Base-by-base conservation (phyloP, 2,113 vertebrate species). In the Mesembrinibis cayennensis region DNA sequence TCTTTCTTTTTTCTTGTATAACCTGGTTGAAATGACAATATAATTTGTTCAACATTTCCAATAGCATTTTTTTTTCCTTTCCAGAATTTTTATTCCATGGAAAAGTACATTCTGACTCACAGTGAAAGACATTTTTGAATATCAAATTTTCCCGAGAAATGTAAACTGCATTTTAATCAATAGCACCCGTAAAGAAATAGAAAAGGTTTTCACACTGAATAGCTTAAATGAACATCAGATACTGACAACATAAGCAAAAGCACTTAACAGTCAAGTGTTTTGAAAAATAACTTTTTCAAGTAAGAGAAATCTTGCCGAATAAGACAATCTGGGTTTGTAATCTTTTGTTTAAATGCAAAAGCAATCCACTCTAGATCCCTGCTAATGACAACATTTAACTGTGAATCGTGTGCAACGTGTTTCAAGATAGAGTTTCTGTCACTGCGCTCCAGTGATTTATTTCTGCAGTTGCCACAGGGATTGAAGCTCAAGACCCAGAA, bases 61-160 rank as follows among this genome's bases (percentile, higher is more conserved):
- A 76, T 6, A n/a, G 83, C 87, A 6, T 40, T 74, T 95, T 91
- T 40, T 85, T 66, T 66, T 52, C 44, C 88, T 79, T 91, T 82
- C 96, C 88, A 92, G 80, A 90, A 71, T 79, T 97, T 94, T 96
- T 94, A 93, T 97, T 97, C 91, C 96, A 95, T 82, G 92, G 96
- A 97, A 97, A 97, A 96, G 96, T 90, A 95, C 95, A 92, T 97
- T 97, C 90, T 96, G 97, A 96, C 82, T 93, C 95, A 91, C 36
- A 73, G 63, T 15, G 7, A 96, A 96, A 87, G 69, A 89, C 87
- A 85, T 79, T 96, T 96, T 87, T 84, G 81, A 95, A 95, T 93
- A 97, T 93, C 90, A 80, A 65, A 82, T 95, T 96, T 76, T 96
- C 91, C 87, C 83, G 69, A 82, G 84, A 61, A 95, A 95, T 45